Base-by-base conservation (phyloP, 2,888 invertebrate genomes). In the Brenthis ino region DNA sequence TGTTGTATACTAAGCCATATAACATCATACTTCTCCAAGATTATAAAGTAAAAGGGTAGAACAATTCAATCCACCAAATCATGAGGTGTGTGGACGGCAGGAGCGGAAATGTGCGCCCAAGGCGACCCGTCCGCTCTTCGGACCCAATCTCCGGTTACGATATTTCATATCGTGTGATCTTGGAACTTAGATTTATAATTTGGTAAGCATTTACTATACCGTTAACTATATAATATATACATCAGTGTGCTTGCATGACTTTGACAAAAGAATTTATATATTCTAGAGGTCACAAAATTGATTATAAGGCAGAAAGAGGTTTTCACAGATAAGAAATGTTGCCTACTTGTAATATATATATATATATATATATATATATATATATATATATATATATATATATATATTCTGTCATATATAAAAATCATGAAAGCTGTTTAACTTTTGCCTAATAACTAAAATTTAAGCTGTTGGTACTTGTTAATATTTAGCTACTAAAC, bases 121-220 rank as follows among this genome's bases (percentile, higher is more conserved):
- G 65, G 61, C 64, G 55, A 24, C 33, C 56, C 68, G 47, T 54
- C 61, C 71, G 70, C 68, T 33, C 13, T 63, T 68, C 57, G 66
- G 69, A 87, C 87, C 88, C 88, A 89, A 90, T 91, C 88, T 91
- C 91, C 91, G 91, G 85, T 86, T 80, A 83, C 81, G 85, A 88
- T 87, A 86, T 88, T 86, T 85, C 88, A 86, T 67, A 57, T 67
- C 60, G 48, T 61, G 56, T 48, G 53, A 63, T 63, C 63, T 63
- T 43, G 6, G 53, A 50, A 16, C 20, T 53, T 53, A 20, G 37
- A 63, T 63, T 63, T 63, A 53, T 63, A 63, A 51, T 61, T 61
- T 51, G 6, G 51, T 61, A 33, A 37, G 50, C 33, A 61, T 33
- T 50, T 55, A 55, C 2, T 33, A 50, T 57, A 16, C n/a, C 55